phyloP scores from a whole-genome alignment of 2,888 invertebrate genomes.

The Drosophila multiciliata region DNA sequence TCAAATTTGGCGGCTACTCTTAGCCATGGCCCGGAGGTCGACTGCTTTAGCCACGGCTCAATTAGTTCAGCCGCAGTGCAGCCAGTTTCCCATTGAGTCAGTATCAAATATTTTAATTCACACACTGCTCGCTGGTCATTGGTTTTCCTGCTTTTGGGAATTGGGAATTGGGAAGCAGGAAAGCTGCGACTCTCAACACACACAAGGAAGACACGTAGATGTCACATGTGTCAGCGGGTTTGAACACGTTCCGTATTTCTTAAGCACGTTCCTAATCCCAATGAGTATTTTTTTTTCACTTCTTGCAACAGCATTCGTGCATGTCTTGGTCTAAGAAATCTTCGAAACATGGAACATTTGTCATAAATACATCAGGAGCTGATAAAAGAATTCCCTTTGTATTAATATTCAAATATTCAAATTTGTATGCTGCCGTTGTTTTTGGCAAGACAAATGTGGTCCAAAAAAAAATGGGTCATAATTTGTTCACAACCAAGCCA shows the following conservation, averaged over 20 bases:
- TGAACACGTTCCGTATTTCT: neutral
- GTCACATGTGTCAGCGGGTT: slow-evolving; percentile 22
- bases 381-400: neutral
- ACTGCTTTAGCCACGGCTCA: slow-evolving; percentile 11
- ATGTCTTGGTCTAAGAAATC: neutral
- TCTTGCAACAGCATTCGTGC: neutral
- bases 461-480: slow-evolving; percentile 33
- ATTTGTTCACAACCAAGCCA: slow-evolving; percentile 40
- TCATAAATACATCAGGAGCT: neutral
- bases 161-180: slow-evolving; percentile 22
- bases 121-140: slow-evolving; percentile 2
- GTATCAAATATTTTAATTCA: slow-evolving; percentile 32
- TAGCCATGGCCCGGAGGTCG: slow-evolving; percentile 9
- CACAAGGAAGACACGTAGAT: slow-evolving; percentile 5
- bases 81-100: slow-evolving; percentile 4
- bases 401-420: slow-evolving; percentile 5
- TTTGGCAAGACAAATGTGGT: slow-evolving; percentile 3
- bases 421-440: slow-evolving; percentile 5
- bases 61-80: slow-evolving; percentile 27
- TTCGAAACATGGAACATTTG: neutral
- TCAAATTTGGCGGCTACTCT: slow-evolving; percentile 15
- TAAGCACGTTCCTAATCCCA: neutral
- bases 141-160: neutral
- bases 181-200: slow-evolving; percentile 4
- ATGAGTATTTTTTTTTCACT: neutral